phyloP scores from a whole-genome alignment of 1,140 invertebrate genomes.

The Cryptotermes secundus region DNA sequence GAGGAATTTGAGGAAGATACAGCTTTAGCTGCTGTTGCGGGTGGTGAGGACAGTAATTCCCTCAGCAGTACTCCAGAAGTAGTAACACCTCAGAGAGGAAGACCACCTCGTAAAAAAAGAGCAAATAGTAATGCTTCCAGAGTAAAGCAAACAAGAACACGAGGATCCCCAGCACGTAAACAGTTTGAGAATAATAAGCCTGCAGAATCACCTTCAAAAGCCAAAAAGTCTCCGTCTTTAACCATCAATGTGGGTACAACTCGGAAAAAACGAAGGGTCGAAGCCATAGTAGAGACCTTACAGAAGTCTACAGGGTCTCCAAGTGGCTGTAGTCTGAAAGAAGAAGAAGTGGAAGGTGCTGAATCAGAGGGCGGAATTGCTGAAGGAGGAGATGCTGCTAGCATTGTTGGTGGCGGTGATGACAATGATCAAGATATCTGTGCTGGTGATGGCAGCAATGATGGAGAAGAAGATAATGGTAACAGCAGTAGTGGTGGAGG shows the following conservation, averaged over 20 bases:
- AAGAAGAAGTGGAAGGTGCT: neutral
- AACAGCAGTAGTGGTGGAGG: neutral
- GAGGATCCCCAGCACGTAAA: neutral
- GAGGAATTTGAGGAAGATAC: neutral
- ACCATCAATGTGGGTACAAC: constrained; percentile 10
- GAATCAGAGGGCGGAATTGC: neutral
- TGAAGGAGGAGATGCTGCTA: neutral
- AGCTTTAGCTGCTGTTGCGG: neutral
- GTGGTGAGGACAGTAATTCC: neutral
- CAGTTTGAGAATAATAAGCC: neutral
- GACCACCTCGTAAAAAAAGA: neutral
- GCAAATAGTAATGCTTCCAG: neutral
- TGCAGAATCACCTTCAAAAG: neutral
- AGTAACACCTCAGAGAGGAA: neutral
- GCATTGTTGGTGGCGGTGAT: neutral
- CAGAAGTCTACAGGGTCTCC: constrained; percentile 26
- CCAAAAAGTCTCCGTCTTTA: neutral
- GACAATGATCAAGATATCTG: neutral
- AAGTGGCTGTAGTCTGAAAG: constrained; percentile 14
- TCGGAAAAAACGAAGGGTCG: constrained; percentile 30
- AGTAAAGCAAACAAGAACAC: neutral
- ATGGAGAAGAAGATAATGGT: too few relatives aligned
- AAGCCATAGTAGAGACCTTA: constrained; percentile 32
- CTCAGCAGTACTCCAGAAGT: neutral
- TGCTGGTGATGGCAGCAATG: neutral